Evolutionary conservation across 2,113 vertebrate genomes (phyloP).

Genomic region (Nyctibius bracteatus): DNA sequence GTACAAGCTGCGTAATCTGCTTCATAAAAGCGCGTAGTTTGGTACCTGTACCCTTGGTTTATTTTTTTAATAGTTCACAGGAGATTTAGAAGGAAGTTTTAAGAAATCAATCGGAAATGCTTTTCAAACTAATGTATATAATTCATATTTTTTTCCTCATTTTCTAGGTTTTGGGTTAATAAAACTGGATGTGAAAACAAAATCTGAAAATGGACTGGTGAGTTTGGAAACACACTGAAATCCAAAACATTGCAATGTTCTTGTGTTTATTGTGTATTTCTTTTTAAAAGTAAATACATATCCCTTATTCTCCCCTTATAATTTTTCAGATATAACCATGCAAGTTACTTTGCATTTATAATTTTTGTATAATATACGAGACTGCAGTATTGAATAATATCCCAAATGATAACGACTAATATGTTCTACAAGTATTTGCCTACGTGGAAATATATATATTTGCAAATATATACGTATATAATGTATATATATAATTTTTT

Average conservation of each 20-base stretch:
- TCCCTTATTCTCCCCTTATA: neutral
- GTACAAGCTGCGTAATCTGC: neutral
- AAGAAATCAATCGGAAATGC: neutral
- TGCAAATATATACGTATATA: neutral
- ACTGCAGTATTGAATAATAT: neutral
- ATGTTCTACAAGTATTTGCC: neutral
- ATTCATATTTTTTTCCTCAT: neutral
- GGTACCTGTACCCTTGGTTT: neutral
- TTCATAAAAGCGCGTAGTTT: neutral
- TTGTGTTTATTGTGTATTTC: neutral
- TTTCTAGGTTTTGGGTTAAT: slow-evolving; percentile 92
- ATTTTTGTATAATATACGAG: neutral
- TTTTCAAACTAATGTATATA: neutral
- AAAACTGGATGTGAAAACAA: slow-evolving; percentile 97
- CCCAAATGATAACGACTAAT: neutral
- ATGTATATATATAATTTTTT: neutral
- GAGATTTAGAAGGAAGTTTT: neutral
- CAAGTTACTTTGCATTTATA: neutral
- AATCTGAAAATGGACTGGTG: slow-evolving; percentile 96
- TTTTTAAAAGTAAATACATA: neutral
- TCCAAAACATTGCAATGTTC: neutral
- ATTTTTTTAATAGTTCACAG: neutral
- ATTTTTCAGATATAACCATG: neutral
- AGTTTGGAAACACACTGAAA: slow-evolving; percentile 57
- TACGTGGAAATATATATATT: neutral